Evolutionary conservation across 2,113 vertebrate genomes (phyloP).

Genomic region (Hassar affinis): DNA sequence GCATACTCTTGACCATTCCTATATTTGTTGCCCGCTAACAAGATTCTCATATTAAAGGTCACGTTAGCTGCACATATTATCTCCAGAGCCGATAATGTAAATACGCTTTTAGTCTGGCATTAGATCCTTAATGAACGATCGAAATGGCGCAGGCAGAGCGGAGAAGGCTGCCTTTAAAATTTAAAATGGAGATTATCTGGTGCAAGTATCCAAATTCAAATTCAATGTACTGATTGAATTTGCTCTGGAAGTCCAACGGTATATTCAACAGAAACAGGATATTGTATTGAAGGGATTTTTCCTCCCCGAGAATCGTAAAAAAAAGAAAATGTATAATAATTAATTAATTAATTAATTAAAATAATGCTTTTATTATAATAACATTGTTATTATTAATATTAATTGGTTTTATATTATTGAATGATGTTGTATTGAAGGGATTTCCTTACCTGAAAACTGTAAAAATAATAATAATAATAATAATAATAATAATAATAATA

Average conservation of each 20-base stretch:
- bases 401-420: too few relatives aligned
- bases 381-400: too few relatives aligned
- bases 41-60: slow-evolving; percentile 51
- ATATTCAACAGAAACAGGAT: slow-evolving; percentile 33
- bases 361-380: too few relatives aligned
- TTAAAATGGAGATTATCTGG: slow-evolving; percentile 21
- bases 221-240: slow-evolving; percentile 46
- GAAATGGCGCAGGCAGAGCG: not conserved
- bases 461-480: too few relatives aligned
- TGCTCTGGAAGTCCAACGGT: slow-evolving; percentile 25
- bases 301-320: not conserved
- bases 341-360: too few relatives aligned
- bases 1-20: slow-evolving; percentile 28
- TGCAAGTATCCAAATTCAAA: slow-evolving; percentile 55
- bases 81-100: slow-evolving; percentile 21
- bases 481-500: too few relatives aligned
- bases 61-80: slow-evolving; percentile 24
- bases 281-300: not conserved
- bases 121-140: slow-evolving; percentile 37
- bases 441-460: not conserved
- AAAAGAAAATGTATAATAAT: too few relatives aligned
- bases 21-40: slow-evolving; percentile 45
- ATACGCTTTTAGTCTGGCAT: slow-evolving; percentile 28
- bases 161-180: not conserved
- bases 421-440: slow-evolving; percentile 4